Percentiles rank a stretch among this genome's conserved stretches.
These are phyloP conservation scores for Eptesicus fuscus DNA, from an alignment of 2,113 vertebrate species.

Conservation along the genomic window DNA sequence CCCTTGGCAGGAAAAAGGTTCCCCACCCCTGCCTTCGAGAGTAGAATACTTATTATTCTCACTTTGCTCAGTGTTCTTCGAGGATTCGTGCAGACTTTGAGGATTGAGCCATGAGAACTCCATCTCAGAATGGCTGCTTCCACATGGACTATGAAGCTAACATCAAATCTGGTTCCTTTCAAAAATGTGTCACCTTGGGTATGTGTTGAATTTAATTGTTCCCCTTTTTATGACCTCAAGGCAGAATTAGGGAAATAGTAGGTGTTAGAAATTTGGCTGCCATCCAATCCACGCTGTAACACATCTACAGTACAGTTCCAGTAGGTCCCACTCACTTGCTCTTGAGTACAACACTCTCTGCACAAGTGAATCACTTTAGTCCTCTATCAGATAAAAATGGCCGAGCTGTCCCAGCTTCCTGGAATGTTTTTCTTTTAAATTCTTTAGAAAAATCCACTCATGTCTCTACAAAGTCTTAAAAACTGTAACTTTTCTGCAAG, in stretches of 20 bases:
- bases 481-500: constrained; percentile 60
- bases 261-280: constrained; percentile 4
- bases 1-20: no score
- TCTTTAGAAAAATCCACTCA: constrained; percentile 74
- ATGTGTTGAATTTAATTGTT: neutral
- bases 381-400: neutral
- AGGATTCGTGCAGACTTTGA: neutral
- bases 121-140: neutral
- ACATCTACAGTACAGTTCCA: neutral
- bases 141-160: neutral
- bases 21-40: neutral
- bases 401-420: constrained; percentile 37
- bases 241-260: neutral
- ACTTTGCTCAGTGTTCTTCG: neutral
- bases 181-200: neutral
- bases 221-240: neutral
- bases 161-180: neutral
- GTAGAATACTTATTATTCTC: neutral
- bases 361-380: neutral
- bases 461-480: constrained; percentile 69
- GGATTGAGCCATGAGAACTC: neutral
- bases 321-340: neutral
- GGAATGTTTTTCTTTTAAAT: constrained; percentile 78
- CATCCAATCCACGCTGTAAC: neutral
- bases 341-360: constrained; percentile 39